These are phyloP conservation scores for Xiphorhynchus elegans DNA, from an alignment of 2,113 vertebrate genomes.

Conservation along the genomic window DNA sequence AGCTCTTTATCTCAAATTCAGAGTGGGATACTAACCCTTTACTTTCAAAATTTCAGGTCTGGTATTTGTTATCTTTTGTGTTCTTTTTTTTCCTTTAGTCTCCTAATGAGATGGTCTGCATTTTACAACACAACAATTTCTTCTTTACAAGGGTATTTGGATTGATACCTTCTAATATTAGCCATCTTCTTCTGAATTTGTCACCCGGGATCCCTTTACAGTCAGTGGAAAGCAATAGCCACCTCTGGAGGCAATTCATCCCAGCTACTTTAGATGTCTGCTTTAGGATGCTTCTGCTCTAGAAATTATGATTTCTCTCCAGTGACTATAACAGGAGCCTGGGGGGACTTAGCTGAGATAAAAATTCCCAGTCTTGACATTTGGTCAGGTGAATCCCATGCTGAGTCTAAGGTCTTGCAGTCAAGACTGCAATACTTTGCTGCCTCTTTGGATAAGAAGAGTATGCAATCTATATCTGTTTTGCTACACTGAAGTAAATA, in stretches of 20 bases:
- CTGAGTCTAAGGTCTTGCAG: background rate
- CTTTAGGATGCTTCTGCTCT: background rate
- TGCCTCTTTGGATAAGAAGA: background rate
- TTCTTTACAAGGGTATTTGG: background rate
- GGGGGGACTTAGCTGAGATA: background rate
- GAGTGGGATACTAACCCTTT: background rate
- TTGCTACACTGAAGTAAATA: background rate
- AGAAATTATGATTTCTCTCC: background rate
- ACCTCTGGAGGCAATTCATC: constrained; percentile 24
- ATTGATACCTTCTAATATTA: background rate
- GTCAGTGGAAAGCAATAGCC: background rate
- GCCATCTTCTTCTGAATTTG: background rate
- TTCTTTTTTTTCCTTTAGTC: background rate
- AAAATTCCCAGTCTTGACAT: background rate
- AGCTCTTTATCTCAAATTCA: background rate
- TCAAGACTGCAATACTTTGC: background rate
- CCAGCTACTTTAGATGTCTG: background rate
- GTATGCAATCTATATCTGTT: background rate
- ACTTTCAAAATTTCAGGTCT: background rate
- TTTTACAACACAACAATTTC: background rate
- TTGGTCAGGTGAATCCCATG: background rate
- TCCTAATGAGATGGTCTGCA: background rate
- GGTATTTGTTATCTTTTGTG: fast-evolving
- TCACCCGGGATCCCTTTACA: background rate
- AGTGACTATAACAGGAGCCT: background rate